A percentile compares a stretch with the other conserved stretches of the same genome.
Conservation (phyloP, 2,888 invertebrate species). For the Dicycla oo region DNA sequence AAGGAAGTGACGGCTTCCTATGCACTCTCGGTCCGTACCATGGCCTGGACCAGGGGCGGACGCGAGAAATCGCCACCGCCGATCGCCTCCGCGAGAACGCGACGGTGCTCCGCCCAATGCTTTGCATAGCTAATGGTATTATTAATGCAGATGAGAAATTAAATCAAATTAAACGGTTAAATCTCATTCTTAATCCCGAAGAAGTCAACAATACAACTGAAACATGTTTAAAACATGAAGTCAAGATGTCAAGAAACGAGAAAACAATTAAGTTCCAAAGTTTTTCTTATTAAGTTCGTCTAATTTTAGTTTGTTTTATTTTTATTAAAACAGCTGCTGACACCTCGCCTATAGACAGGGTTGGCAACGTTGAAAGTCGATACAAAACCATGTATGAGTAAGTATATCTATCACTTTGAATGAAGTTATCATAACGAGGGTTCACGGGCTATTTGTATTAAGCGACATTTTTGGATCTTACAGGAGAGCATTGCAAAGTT, state of each 20-base stretch:
- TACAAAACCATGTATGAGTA: background rate
- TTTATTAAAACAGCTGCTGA: slow-evolving; percentile 47
- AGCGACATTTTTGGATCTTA: no score
- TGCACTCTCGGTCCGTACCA: no score
- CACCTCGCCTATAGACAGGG: slow-evolving; percentile 35
- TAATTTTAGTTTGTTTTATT: slow-evolving; percentile 41
- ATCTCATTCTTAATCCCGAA: slow-evolving; percentile 8
- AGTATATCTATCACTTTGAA: background rate
- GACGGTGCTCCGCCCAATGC: no score
- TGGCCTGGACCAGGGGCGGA: no score
- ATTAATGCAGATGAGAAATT: background rate
- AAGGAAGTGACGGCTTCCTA: no score
- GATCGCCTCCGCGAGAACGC: no score
- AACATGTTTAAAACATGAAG: slow-evolving; percentile 36
- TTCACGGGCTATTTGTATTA: no score
- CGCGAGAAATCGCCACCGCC: no score
- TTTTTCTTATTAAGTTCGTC: slow-evolving; percentile 38
- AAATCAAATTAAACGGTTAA: background rate
- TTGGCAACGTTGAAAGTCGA: background rate
- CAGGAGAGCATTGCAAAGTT: no score
- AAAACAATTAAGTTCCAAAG: slow-evolving; percentile 48
- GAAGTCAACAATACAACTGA: slow-evolving; percentile 9
- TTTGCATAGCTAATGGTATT: no score
- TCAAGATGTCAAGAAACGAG: slow-evolving; percentile 34
- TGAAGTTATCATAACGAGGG: background rate